Evolutionary conservation across 2,797 vertebrate species (phyloP).

Genomic region (Notoglanidium macrostoma): DNA sequence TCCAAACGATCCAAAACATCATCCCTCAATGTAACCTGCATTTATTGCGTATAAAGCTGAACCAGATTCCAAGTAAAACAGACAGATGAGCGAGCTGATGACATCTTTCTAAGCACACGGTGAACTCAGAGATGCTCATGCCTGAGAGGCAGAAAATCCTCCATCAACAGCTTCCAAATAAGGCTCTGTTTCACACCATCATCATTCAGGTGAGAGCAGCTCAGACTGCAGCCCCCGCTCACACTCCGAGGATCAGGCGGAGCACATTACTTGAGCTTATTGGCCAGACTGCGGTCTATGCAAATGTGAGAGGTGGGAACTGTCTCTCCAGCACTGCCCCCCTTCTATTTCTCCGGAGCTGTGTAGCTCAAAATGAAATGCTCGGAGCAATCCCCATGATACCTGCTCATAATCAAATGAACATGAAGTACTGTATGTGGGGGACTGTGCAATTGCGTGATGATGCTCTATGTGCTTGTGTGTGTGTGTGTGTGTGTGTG

Average conservation of each 20-base stretch:
- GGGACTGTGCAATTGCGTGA: slow-evolving; percentile 26
- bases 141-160: slow-evolving; percentile 64
- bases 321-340: slow-evolving; percentile 43
- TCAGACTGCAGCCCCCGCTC: slow-evolving; percentile 69
- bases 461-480: slow-evolving; percentile 23
- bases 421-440: slow-evolving; percentile 19
- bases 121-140: slow-evolving; percentile 75
- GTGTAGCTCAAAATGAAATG: slow-evolving; percentile 36
- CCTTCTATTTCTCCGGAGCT: slow-evolving; percentile 57
- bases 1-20: neutral
- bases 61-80: slow-evolving; percentile 4
- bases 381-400: slow-evolving; percentile 25
- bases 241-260: slow-evolving; percentile 58
- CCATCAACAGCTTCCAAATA: slow-evolving; percentile 87
- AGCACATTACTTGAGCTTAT: slow-evolving; percentile 73
- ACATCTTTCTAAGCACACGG: slow-evolving; percentile 68
- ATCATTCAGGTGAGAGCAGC: slow-evolving; percentile 74
- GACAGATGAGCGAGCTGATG: slow-evolving; percentile 7
- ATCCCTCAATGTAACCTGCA: slow-evolving; percentile 7
- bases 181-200: slow-evolving; percentile 74
- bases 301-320: slow-evolving; percentile 64
- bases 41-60: slow-evolving; percentile 28
- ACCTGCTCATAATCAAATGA: slow-evolving; percentile 25
- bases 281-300: slow-evolving; percentile 70
- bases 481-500: slow-evolving; percentile 32